A percentile compares a stretch with the other conserved stretches of the same genome.
phyloP scores from a whole-genome alignment of 2,113 vertebrate species.

The Neoarius graeffei region DNA sequence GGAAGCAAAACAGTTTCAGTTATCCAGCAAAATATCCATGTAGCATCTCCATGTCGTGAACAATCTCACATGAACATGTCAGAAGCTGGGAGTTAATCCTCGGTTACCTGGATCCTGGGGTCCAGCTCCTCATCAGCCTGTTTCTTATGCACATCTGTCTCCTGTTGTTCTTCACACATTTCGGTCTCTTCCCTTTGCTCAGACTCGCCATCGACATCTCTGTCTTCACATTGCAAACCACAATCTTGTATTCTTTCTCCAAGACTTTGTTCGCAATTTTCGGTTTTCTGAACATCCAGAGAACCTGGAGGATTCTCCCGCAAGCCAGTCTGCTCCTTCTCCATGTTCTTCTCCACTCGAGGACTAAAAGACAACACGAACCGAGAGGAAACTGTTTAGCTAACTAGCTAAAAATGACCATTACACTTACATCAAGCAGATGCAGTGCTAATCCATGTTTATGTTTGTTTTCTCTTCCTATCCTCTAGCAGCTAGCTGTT shows the following conservation, averaged over 20 bases:
- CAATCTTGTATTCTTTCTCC: slow-evolving; percentile 58
- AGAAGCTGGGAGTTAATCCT: neutral
- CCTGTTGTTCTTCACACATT: slow-evolving; percentile 26
- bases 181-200: slow-evolving; percentile 47
- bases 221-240: slow-evolving; percentile 36
- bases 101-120: slow-evolving; percentile 72
- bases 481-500: neutral
- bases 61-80: neutral
- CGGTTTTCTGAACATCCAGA: neutral
- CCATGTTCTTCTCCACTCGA: slow-evolving; percentile 27
- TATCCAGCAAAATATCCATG: neutral
- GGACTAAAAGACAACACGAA: neutral
- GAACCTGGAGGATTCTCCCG: slow-evolving; percentile 67
- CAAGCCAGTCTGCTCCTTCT: slow-evolving; percentile 70
- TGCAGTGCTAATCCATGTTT: neutral
- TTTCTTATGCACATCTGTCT: slow-evolving; percentile 55
- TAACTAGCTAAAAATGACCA: neutral
- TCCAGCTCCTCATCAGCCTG: slow-evolving; percentile 73
- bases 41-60: neutral
- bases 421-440: neutral
- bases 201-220: slow-evolving; percentile 51
- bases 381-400: neutral
- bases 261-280: slow-evolving; percentile 57
- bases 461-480: neutral
- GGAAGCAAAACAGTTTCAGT: neutral